Evolutionary conservation across 2,888 invertebrate genomes (phyloP), one percentile per base, ranked within the genome.

Genomic region (Folsomia candida): DNA sequence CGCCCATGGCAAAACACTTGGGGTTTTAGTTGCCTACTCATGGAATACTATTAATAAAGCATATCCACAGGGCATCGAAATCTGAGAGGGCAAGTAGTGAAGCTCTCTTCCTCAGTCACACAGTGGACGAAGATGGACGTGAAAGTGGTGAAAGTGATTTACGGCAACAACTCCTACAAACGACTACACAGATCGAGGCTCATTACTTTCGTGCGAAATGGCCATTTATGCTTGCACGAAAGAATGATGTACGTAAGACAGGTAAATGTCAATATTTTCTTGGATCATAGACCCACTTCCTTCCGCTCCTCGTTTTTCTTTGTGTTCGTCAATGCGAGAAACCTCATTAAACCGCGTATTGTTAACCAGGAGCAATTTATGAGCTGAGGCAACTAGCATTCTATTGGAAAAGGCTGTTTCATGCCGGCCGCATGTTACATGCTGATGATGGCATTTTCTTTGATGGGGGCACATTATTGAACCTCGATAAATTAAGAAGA

Each of bases 251-350:
- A n/a, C n/a, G 37, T 37, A 37, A 37, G 37, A 59, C 24, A 11
- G 9, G 25, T 59, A 59, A 59, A 59, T 59, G 59, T 59, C 59
- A 59, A 59, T 59, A 59, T 59, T 59, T 59, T 59, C 59, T 59
- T 59, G 26, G 59, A 24, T 59, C 24, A 59, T 59, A 3, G 26
- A 11, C 14, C 14, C 25, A 11, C n/a, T 59, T 59, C 26, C 59
- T 59, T 59, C 59, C 59, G 59, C 24, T 59, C 22, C 27, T n/a
- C n/a, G n/a, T n/a, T n/a, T 25, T 54, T 54, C 54, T 37, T 37
- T 37, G 6, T 37, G 37, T 14, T 37, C 37, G 4, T 37, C 37
- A 14, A 37, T 37, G 14, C 37, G 6, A 37, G 4, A 4, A 37
- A 37, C 37, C 37, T 37, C 37, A 37, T 37, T 37, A 37, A 37